Percentiles rank a stretch among this genome's conserved stretches.
These are phyloP conservation scores for Thinocorus orbignyianus DNA, from an alignment of 2,113 vertebrate species.

Conservation along the genomic window DNA sequence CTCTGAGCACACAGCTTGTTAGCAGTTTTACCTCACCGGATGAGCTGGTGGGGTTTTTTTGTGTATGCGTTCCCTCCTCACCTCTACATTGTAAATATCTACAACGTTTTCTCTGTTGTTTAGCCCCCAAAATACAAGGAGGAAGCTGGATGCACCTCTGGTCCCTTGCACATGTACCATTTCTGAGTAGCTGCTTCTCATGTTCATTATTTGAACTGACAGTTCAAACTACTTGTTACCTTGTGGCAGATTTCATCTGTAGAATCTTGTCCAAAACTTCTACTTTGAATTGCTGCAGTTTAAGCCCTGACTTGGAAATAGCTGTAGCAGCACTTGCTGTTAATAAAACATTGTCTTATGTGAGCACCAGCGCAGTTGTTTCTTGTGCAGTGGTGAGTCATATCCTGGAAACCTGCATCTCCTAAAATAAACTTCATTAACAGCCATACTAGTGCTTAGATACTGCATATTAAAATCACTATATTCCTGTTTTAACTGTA, in stretches of 20 bases:
- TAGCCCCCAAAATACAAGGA: background rate
- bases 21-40: background rate
- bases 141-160: background rate
- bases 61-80: background rate
- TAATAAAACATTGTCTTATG: background rate
- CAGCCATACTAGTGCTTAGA: background rate
- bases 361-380: background rate
- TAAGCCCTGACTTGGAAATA: background rate
- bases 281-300: background rate
- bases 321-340: background rate
- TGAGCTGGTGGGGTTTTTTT: background rate
- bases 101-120: background rate
- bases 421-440: background rate
- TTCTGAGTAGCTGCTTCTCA: constrained; percentile 55
- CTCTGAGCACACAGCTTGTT: background rate
- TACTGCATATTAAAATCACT: background rate
- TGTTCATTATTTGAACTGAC: constrained; percentile 11
- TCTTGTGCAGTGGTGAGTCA: background rate
- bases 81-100: background rate
- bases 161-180: constrained; percentile 43
- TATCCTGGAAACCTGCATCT: background rate
- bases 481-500: background rate
- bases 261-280: background rate
- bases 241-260: background rate
- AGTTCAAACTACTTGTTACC: background rate